phyloP scores from a whole-genome alignment of 2,797 vertebrate genomes.

The Echiichthys vipera region DNA sequence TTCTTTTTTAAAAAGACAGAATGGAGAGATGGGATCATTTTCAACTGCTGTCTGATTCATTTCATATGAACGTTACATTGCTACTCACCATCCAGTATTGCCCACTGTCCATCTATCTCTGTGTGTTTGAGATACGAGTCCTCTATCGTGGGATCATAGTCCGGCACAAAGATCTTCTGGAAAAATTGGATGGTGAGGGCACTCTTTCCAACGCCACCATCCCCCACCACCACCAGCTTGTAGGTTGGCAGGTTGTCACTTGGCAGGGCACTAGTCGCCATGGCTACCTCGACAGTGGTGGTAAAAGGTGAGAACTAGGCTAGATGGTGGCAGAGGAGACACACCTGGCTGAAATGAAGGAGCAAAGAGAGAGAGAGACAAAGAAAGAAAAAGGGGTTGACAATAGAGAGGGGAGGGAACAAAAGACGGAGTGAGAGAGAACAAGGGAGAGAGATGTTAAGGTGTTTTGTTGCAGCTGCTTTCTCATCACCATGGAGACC shows the following conservation, averaged over 20 bases:
- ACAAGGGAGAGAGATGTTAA: slow-evolving; percentile 43
- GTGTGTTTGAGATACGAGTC: slow-evolving; percentile 99
- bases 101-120: slow-evolving; percentile 98
- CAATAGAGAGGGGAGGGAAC: slow-evolving; percentile 11
- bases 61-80: neutral
- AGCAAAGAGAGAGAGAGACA: neutral
- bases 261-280: slow-evolving; percentile 97
- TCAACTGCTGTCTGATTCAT: neutral
- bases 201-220: slow-evolving; percentile 97
- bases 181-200: slow-evolving; percentile 99
- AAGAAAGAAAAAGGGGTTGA: slow-evolving; percentile 6
- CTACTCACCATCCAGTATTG: slow-evolving; percentile 94
- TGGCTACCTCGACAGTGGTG: slow-evolving; percentile 75
- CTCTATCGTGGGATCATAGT: slow-evolving; percentile 99
- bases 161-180: slow-evolving; percentile 99
- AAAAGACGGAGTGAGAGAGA: slow-evolving; percentile 6
- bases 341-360: slow-evolving; percentile 59
- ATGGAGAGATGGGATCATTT: neutral
- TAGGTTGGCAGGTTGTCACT: slow-evolving; percentile 98
- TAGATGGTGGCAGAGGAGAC: slow-evolving; percentile 60
- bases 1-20: neutral
- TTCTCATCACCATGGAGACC: slow-evolving; percentile 66
- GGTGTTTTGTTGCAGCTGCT: slow-evolving; percentile 46
- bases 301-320: slow-evolving; percentile 55
- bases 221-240: slow-evolving; percentile 98